Conservation (phyloP, 2,113 vertebrate species). For the Campylomormyrus tamandua region DNA sequence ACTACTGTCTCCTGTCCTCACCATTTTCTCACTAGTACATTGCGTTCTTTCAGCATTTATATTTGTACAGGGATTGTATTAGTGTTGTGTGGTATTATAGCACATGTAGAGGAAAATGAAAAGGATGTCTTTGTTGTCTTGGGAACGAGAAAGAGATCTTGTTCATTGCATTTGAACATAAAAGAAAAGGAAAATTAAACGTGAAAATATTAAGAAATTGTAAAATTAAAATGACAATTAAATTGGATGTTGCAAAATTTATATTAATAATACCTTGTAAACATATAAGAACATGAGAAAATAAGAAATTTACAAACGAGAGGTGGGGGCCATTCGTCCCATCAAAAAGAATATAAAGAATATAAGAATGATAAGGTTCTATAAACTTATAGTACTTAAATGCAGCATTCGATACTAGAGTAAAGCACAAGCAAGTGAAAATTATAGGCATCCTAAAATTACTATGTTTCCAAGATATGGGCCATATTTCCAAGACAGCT, state of each 20-base stretch:
- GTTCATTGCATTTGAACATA: not conserved
- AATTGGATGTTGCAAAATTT: not conserved
- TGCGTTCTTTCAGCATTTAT: slow-evolving; percentile 41
- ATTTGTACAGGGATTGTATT: not conserved
- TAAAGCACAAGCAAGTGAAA: not conserved
- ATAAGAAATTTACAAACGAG: no score
- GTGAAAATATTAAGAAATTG: not conserved
- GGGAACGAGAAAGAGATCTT: slow-evolving; percentile 22
- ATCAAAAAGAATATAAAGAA: not conserved
- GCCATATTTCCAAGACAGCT: not conserved
- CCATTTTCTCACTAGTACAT: slow-evolving; percentile 38
- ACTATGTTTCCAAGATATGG: not conserved
- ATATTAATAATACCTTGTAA: not conserved
- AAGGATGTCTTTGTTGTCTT: slow-evolving; percentile 30
- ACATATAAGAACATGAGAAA: not conserved
- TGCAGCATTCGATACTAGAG: not conserved
- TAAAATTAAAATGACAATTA: not conserved
- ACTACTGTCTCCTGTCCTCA: slow-evolving; percentile 38
- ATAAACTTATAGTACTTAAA: not conserved
- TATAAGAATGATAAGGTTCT: not conserved
- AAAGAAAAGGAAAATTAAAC: not conserved
- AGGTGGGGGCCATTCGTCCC: no score
- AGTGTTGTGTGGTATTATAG: not conserved
- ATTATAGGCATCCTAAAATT: not conserved
- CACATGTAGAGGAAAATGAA: not conserved